These are phyloP conservation scores for Lithophane ornitopus DNA, from an alignment of 2,888 invertebrate species.

Conservation along the genomic window DNA sequence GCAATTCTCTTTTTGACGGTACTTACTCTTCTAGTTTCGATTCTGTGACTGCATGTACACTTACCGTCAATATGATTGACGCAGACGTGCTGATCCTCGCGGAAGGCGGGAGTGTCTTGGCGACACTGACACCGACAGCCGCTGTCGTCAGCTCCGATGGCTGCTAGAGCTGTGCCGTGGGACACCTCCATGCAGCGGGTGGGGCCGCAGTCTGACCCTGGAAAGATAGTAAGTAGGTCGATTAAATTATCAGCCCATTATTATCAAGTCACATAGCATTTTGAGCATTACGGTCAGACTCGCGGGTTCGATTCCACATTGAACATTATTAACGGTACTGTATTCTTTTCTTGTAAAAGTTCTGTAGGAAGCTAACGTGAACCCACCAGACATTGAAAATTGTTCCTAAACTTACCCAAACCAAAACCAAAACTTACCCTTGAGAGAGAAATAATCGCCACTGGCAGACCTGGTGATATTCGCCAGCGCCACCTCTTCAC, in stretches of 20 bases:
- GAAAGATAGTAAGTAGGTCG: constrained; percentile 51
- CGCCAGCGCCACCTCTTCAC: constrained; percentile 84
- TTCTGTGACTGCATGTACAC: constrained; percentile 6
- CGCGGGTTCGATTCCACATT: not conserved
- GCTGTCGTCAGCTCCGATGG: constrained; percentile 83
- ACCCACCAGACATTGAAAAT: not conserved
- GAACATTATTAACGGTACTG: not conserved
- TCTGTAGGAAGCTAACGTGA: not conserved
- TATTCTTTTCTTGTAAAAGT: not conserved
- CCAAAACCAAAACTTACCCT: constrained; percentile 82
- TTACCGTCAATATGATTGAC: constrained; percentile 94
- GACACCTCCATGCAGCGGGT: constrained; percentile 93
- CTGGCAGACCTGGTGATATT: constrained; percentile 91
- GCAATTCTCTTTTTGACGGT: not conserved
- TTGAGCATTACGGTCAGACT: not conserved
- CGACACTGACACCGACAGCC: constrained; percentile 93
- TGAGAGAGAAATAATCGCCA: constrained; percentile 91
- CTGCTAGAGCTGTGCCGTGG: constrained; percentile 91
- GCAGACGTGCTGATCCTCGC: constrained; percentile 93
- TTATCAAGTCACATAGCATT: not conserved
- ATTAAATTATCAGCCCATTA: not conserved
- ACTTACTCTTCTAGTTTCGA: too few relatives aligned
- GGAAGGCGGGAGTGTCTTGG: constrained; percentile 92
- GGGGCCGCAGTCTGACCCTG: constrained; percentile 90
- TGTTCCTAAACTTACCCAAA: too few relatives aligned